Evolutionary conservation across 64 coral and sea anemone species (phyloP), one percentile per base, ranked within the genome.

Genomic region (Montipora foliosa): DNA sequence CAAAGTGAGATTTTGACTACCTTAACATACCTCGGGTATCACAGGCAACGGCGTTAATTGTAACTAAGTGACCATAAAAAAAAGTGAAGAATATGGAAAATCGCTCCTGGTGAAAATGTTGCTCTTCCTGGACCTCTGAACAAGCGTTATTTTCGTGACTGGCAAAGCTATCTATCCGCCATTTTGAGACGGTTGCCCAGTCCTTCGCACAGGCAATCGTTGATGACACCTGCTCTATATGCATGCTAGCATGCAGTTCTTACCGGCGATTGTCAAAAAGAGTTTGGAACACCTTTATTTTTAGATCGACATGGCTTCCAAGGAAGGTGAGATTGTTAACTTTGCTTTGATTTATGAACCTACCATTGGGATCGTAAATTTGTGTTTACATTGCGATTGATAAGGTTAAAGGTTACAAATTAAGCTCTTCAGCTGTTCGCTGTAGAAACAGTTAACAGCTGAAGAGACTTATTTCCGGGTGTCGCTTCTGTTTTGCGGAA

Each of bases 301-400:
- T 37, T 37, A 21, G 47, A n/a, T 14, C 24, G 58, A 66, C n/a
- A 82, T 82, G 80, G 57, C 80, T 17, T 82, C 80, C 2, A 82
- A 82, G 4, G 58, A 64, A 82, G 80, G 80, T 82, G 14, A 62
- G 24, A 10, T 82, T 79, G 14, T 25, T 6, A 61, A 3, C 14
- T 5, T 46, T 12, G 1, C 44, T 80, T 7, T 11, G 13, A 4
- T 51, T 49, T 16, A 12, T 16, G 45, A 22, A 68, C 4, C 1
- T 17, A 4, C 8, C 4, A 17, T 68, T 68, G 4, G 8, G 64
- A 17, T 17, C 10, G 17, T 68, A 68, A 68, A 68, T 17, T 17
- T 68, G 10, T 5, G 37, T 37, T 37, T 37, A 37, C 37, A 37
- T 37, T 37, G 37, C 37, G 37, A 37, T 37, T 37, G 37, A 37